A percentile compares a stretch with the other conserved stretches of the same genome.
Evolutionary conservation across 1,140 invertebrate species (phyloP).

Genomic region (Fopius arisanus): DNA sequence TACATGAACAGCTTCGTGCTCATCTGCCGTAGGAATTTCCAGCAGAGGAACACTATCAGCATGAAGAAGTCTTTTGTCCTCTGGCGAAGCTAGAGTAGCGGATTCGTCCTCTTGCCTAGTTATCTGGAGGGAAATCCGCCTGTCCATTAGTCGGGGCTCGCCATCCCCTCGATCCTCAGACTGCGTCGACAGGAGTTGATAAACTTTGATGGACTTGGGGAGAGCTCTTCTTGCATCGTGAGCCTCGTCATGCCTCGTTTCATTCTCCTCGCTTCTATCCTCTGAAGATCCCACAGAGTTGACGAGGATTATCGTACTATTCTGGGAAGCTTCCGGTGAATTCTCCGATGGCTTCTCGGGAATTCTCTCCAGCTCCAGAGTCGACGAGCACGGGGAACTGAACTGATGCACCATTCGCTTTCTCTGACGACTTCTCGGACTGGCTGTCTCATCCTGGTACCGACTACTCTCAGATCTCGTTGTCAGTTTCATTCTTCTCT

Average conservation of each 20-base stretch:
- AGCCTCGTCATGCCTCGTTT: background rate
- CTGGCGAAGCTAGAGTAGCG: background rate
- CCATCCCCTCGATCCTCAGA: conserved; percentile 44
- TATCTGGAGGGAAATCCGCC: conserved; percentile 46
- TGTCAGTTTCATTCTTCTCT: background rate
- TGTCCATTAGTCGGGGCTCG: conserved; percentile 31
- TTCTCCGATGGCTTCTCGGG: conserved; percentile 20
- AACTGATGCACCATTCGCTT: conserved; percentile 35
- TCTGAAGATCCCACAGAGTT: background rate
- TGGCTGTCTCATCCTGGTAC: background rate
- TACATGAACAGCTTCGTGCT: background rate
- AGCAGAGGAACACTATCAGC: conserved; percentile 29
- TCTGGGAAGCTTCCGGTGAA: background rate
- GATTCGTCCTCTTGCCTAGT: conserved; percentile 33
- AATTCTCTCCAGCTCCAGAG: conserved; percentile 31
- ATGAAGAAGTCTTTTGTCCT: conserved; percentile 34
- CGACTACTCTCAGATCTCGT: background rate
- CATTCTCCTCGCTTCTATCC: background rate
- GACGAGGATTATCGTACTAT: background rate
- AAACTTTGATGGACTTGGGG: conserved; percentile 44
- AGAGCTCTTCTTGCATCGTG: conserved; percentile 14
- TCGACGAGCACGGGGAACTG: conserved; percentile 34
- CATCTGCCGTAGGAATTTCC: conserved; percentile 14
- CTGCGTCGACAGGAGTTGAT: conserved; percentile 48
- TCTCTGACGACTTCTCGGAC: conserved; percentile 2